Evolutionary conservation across 2,797 vertebrate species (phyloP), one percentile per base, ranked within the genome.

Genomic region (Merluccius polli): DNA sequence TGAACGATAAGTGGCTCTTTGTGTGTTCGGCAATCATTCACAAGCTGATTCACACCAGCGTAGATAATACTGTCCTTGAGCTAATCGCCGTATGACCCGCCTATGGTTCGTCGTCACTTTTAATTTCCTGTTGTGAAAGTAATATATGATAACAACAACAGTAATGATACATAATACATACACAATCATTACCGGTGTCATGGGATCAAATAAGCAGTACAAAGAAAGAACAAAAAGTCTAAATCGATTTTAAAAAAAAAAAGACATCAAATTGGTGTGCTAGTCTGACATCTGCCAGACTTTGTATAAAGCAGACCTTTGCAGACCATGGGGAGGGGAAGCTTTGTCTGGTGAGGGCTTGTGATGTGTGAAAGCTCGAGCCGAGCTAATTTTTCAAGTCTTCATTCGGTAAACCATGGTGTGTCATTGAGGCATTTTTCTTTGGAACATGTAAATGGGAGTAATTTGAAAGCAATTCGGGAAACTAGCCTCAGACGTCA

Each of bases 41-140:
- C 76, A 30, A 86, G 24, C 21, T 15, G 36, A 72, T 15, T 72
- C 71, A 30, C 36, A 24, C n/a, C 4, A 29, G 24, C 24, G 71
- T 2, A 4, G 18, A 12, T 36, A 24, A 27, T 4, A 1, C 59
- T 13, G 27, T 69, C 67, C 67, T 2, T 13, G 67, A 27, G 59
- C 59, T 65, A 65, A 65, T 27, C 59, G 24, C 59, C 4, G 24
- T 27, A 73, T 80, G 79, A 80, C 81, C 87, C 76, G 38, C 76
- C 29, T 73, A 75, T 79, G 65, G 77, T 84, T 91, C 75, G 83
- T 88, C 85, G 76, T 82, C 87, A 78, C 84, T 81, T 85, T 82
- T 79, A 81, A 84, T 84, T 90, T 93, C 88, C 90, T 91, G 90
- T 92, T 93, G 85, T 88, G 89, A 91, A 91, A 90, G 12, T 12